Evolutionary conservation across 2,888 invertebrate genomes (phyloP), one percentile per base, ranked within the genome.

Genomic region (Physocephala rufipes): DNA sequence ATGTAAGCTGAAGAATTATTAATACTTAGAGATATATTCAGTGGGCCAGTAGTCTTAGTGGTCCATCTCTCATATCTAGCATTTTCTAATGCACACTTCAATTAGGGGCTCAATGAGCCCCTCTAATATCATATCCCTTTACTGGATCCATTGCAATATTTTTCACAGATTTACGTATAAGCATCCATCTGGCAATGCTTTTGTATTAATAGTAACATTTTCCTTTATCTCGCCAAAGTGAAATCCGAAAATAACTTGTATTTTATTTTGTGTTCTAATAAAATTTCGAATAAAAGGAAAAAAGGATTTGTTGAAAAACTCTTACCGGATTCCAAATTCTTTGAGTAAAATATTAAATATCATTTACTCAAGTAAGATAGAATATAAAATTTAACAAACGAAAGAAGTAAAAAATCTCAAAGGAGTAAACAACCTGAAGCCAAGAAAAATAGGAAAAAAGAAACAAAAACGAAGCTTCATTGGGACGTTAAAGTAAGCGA

Each of bases 231-330:
- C 36, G n/a, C 19, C 43, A 21, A 55, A 67, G 55, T 53, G 43
- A 67, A 67, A 67, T 67, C 67, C 16, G 21, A n/a, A 55, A 55
- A 26, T 67, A 53, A 49, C 55, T 55, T 66, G 53, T 67, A 53
- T 36, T 43, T 67, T 67, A 43, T 28, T 67, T 67, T 47, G 43
- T 36, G 26, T 24, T 67, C 30, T 47, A 67, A 26, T 47, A 24
- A 45, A 58, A 67, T 45, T 58, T 43, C 15, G 43, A 55, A 55
- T 43, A 58, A 45, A 66, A 24, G 19, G 19, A 13, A 12, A 55
- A 55, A 55, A 55, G 28, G 24, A 26, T 12, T 62, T 62, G 62
- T 36, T 15, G 21, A 45, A 2, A 63, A 66, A 66, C 16, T 55
- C 15, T 19, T 43, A 55, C 16, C 36, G 53, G 19, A 66, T 30